A percentile compares a stretch with the other conserved stretches of the same genome.
phyloP scores from a whole-genome alignment of 2,888 invertebrate genomes.

The Chouioia cunea region DNA sequence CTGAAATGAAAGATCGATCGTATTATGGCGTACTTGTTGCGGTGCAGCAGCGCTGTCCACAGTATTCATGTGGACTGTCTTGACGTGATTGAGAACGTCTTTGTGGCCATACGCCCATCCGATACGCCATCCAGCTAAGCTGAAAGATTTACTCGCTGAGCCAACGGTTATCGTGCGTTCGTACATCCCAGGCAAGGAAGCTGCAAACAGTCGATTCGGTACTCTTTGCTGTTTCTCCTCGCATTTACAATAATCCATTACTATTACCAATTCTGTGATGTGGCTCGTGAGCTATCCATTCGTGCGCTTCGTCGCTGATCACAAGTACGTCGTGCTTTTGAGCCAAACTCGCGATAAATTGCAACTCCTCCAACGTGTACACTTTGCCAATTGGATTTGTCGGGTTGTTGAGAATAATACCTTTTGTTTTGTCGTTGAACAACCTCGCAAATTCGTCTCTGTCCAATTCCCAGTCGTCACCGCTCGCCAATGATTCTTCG shows the following conservation, averaged over 20 bases:
- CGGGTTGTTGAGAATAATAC: conserved; percentile 95
- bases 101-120: conserved; percentile 97
- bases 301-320: conserved; percentile 97
- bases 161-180: conserved; percentile 96
- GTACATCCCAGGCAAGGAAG: conserved; percentile 97
- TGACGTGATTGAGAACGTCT: conserved; percentile 82
- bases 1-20: neutral
- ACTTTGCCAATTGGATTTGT: conserved; percentile 93
- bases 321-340: too few species aligned
- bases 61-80: conserved; percentile 93
- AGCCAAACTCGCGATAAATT: too few species aligned
- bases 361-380: neutral
- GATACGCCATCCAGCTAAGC: conserved; percentile 96
- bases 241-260: neutral
- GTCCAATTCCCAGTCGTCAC: conserved; percentile 92
- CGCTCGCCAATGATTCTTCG: too few species aligned
- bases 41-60: conserved; percentile 93
- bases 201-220: conserved; percentile 65
- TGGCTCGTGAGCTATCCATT: conserved; percentile 92
- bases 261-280: conserved; percentile 95
- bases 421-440: conserved; percentile 91
- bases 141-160: conserved; percentile 97
- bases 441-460: conserved; percentile 81
- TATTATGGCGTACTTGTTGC: conserved; percentile 73
- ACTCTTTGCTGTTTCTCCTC: too few species aligned